Conservation (phyloP, 2,797 vertebrate species). For the Psittacula derbiana region DNA sequence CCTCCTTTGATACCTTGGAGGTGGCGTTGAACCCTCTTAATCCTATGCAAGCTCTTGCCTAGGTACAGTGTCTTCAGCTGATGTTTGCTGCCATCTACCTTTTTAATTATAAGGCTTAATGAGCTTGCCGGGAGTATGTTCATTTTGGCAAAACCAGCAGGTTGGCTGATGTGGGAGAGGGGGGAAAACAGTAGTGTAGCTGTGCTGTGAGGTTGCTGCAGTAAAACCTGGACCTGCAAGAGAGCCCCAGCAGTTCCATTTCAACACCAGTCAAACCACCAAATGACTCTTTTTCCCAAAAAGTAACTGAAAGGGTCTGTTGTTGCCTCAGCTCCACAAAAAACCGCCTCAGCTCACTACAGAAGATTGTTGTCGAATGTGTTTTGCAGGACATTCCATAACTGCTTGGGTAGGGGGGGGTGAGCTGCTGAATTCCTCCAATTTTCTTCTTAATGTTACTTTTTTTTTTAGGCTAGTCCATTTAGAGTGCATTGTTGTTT, state of each 20-base stretch:
- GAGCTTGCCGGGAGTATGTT: not conserved
- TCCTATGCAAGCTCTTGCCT: not conserved
- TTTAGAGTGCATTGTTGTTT: not conserved
- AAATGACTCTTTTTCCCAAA: not conserved
- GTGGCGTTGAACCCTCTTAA: not conserved
- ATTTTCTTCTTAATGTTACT: not conserved
- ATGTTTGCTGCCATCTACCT: constrained; percentile 84
- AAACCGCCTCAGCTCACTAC: constrained; percentile 58
- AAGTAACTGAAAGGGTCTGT: constrained; percentile 48
- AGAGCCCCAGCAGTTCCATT: not conserved
- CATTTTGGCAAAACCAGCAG: not conserved
- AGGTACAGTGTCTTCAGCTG: not conserved
- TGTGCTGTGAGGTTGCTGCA: not conserved
- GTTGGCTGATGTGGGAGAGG: not conserved
- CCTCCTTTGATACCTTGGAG: not conserved
- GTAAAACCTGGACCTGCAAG: not conserved
- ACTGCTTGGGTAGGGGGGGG: not conserved
- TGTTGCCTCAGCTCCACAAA: constrained; percentile 62
- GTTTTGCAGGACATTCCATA: not conserved
- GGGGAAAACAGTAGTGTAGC: not conserved
- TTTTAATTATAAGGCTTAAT: constrained; percentile 19
- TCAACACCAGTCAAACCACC: constrained; percentile 24
- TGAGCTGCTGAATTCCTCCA: not conserved
- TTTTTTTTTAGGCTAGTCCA: not conserved
- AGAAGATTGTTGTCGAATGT: constrained; percentile 68